phyloP scores from a whole-genome alignment of 1,140 invertebrate species.

The Sarcophaga peregrina region DNA sequence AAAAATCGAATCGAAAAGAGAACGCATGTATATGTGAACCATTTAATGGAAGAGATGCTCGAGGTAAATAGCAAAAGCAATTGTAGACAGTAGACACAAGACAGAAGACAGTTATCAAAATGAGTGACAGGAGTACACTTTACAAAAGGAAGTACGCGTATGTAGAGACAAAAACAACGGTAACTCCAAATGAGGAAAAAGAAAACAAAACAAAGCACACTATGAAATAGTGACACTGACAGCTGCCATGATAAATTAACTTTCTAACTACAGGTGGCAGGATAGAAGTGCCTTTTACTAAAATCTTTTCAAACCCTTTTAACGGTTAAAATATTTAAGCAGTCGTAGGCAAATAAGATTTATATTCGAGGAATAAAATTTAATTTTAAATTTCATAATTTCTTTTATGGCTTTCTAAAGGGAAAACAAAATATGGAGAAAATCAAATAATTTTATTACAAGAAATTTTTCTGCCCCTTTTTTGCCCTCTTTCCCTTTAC shows the following conservation, averaged over 20 bases:
- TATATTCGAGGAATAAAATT: too few relatives aligned
- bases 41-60: constrained; percentile 20
- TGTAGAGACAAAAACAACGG: neutral
- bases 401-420: neutral
- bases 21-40: neutral
- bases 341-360: too few relatives aligned
- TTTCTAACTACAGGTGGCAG: constrained; percentile 40
- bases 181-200: too few relatives aligned
- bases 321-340: too few relatives aligned
- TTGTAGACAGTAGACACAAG: constrained; percentile 25
- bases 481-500: neutral
- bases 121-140: constrained; percentile 34
- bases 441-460: neutral
- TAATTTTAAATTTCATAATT: neutral
- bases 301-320: too few relatives aligned
- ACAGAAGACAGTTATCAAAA: constrained; percentile 35
- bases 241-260: constrained; percentile 41
- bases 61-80: constrained; percentile 11
- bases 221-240: constrained; percentile 26
- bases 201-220: neutral
- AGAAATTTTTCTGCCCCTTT: neutral
- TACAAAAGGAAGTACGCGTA: neutral
- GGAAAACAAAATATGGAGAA: neutral
- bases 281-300: neutral
- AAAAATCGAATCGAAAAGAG: too few relatives aligned